phyloP scores from a whole-genome alignment of 92 coral and sea anemone species.

The Isaurus tuberculatus region DNA sequence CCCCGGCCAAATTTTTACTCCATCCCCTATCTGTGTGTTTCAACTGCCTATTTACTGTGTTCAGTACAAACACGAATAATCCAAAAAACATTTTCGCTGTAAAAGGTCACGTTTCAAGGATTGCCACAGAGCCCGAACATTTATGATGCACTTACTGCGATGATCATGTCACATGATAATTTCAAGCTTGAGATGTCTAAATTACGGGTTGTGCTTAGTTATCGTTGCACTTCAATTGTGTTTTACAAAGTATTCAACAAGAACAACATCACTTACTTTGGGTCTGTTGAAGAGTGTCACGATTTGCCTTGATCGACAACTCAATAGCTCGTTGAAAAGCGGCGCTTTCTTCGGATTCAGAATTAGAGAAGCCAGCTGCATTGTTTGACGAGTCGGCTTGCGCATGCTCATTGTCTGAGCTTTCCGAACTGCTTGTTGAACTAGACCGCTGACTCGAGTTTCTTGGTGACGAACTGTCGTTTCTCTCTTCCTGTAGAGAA shows the following conservation, averaged over 20 bases:
- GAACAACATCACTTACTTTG: not conserved
- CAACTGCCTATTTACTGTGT: no score
- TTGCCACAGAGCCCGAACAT: no score
- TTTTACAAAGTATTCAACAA: not conserved
- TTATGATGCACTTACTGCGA: no score
- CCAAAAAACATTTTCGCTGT: no score
- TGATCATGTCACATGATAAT: no score
- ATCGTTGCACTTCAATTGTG: no score
- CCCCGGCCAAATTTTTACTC: no score
- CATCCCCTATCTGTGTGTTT: no score
- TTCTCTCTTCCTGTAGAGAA: constrained; percentile 67
- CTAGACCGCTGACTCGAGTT: constrained; percentile 48
- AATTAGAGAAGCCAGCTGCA: constrained; percentile 31
- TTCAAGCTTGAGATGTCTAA: no score
- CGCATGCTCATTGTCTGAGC: constrained; percentile 63
- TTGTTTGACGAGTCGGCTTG: constrained; percentile 40
- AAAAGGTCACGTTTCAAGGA: no score
- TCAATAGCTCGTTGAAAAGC: constrained; percentile 92
- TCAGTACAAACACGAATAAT: no score
- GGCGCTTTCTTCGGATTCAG: constrained; percentile 69
- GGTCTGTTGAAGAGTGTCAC: constrained; percentile 31
- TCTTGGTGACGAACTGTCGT: constrained; percentile 48
- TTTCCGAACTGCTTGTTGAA: constrained; percentile 79
- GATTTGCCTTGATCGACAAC: constrained; percentile 69
- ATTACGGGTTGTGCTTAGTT: no score